Evolutionary conservation across 2,113 vertebrate genomes (phyloP), one percentile per base, ranked within the genome.

Genomic region (Acrocephalus arundinaceus): DNA sequence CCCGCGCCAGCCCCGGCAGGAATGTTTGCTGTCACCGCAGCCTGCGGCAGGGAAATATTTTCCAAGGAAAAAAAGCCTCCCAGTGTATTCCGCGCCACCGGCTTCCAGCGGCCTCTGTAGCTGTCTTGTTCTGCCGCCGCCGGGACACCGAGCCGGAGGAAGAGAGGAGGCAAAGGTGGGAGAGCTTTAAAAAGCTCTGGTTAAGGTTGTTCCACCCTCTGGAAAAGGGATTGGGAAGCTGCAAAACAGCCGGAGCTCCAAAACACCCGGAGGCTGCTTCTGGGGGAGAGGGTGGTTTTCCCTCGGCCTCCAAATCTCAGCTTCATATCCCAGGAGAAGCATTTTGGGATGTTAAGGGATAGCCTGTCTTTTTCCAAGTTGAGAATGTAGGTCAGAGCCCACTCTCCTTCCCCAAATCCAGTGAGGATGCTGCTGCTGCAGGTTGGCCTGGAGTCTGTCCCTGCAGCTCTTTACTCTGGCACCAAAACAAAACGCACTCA

Each of bases 21-120:
- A 98, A 99, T 99, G 99, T 99, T 99, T 98, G 98, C 98, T 97
- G 97, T 98, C 98, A 98, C 98, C 98, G 97, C 98, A 98, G 98
- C 98, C 98, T 96, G 97, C 98, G 97, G 97, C 98, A 57, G 96
- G 98, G 98, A 98, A 99, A 99, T 98, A 98, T 97, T 97, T 98
- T 97, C 97, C 96, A 73, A 97, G 96, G 46, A 49, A 97, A 98
- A 91, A 93, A 96, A 98, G 93, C 97, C 97, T 97, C 88, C 62
- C 97, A 98, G 98, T 98, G 97, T 97, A 98, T 97, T 98, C 98
- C 85, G 52, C 71, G 89, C 96, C 96, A 97, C 96, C 90, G 71
- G 98, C 97, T 98, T 96, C 96, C 97, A 91, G 96, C 97, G 96
- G 74, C 59, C 61, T 96, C 93, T 96, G 93, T 96, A 96, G 91